Evolutionary conservation across 53 echinoderm and acorn worm species (phyloP).

Genomic region (Paracentrotus lividus): DNA sequence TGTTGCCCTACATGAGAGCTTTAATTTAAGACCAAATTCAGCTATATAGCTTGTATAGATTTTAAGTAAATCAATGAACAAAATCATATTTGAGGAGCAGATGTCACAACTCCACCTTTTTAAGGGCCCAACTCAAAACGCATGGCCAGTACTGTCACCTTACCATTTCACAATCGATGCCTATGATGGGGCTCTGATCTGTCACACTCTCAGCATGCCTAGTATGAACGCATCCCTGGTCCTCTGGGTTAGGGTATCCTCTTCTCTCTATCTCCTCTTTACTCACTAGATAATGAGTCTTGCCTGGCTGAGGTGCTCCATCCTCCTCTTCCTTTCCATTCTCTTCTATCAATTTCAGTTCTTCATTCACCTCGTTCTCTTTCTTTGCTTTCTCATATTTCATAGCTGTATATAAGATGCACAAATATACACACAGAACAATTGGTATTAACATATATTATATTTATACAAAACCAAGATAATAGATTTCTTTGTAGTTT

Average conservation of each 20-base stretch:
- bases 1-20: too few species aligned
- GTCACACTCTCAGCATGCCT: slow-evolving; percentile 71
- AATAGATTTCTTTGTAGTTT: too few species aligned
- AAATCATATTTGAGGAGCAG: too few species aligned
- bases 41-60: too few species aligned
- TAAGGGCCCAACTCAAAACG: too few species aligned
- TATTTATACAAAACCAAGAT: too few species aligned
- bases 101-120: too few species aligned
- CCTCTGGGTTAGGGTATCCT: slow-evolving; percentile 75
- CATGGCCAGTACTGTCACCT: slow-evolving; percentile 3
- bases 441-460: too few species aligned
- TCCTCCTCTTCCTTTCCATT: slow-evolving; percentile 7
- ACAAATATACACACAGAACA: background rate
- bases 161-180: slow-evolving; percentile 99
- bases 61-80: too few species aligned
- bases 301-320: slow-evolving; percentile 47
- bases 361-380: slow-evolving; percentile 40
- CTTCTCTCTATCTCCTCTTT: slow-evolving; percentile 67
- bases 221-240: slow-evolving; percentile 70
- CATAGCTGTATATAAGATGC: background rate
- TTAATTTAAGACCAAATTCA: too few species aligned
- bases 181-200: slow-evolving; percentile 87
- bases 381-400: slow-evolving; percentile 27
- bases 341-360: slow-evolving; percentile 25
- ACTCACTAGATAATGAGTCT: slow-evolving; percentile 78